Evolutionary conservation across 2,797 vertebrate genomes (phyloP), one percentile per base, ranked within the genome.

Genomic region (Arvicola amphibius): DNA sequence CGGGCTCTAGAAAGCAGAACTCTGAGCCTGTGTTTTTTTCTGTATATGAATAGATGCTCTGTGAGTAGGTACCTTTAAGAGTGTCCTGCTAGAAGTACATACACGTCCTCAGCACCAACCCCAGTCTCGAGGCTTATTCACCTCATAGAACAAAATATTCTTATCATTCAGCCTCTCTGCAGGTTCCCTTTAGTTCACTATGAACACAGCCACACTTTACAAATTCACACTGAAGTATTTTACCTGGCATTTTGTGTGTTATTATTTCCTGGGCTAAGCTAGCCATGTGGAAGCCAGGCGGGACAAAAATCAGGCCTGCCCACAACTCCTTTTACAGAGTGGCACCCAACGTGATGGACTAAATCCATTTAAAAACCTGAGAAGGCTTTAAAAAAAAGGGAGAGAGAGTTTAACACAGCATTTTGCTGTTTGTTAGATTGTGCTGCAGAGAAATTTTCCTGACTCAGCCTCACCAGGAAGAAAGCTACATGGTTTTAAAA

Each of bases 161-260:
- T 65, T 81, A 11, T 78, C 40, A 61, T 88, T 85, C 86, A 77
- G 59, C 69, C 40, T 88, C 79, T 89, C 92, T 43, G 2, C 59
- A 27, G 77, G 4, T 53, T 95, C 61, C 48, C 27, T 73, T 95
- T 69, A 88, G n/a, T 88, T 95, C 37, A 61, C 23, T 92, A 40
- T 27, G 76, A 76, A 63, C 25, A 94, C 74, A 34, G 37, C 27
- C 46, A 91, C 59, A 88, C 78, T 96, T 91, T 94, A 94, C 6
- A 94, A 94, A 96, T 92, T 95, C 17, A 92, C 56, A 29, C 32
- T 88, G 92, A 96, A 96, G 23, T 69, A 88, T 94, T 96, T 97
- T 32, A 93, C 65, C 32, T 25, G 79, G 92, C 11, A 56, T 81
- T 53, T 53, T 53, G n/a, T n/a, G n/a, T n/a, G n/a, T n/a, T n/a